A percentile compares a stretch with the other conserved stretches of the same genome.
Evolutionary conservation across 2,888 invertebrate species (phyloP).

Genomic region (Drepanosiphum platanoidis): DNA sequence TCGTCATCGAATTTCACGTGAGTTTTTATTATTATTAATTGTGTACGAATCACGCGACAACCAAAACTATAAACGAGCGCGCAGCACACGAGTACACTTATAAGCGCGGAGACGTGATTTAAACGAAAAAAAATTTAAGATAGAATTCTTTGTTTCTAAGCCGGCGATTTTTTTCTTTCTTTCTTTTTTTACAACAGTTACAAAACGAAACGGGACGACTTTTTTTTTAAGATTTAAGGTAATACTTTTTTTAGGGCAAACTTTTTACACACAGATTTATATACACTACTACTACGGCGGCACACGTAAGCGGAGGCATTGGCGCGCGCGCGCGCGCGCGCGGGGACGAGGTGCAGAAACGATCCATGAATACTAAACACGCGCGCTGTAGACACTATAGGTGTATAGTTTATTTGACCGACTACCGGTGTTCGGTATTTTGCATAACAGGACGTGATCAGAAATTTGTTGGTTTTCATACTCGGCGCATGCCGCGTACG

Average conservation of each 20-base stretch:
- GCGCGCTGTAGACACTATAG: not conserved
- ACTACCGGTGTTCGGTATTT: conserved; percentile 33
- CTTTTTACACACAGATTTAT: not conserved
- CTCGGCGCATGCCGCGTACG: not conserved
- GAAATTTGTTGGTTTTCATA: conserved; percentile 13
- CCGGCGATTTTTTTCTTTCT: not conserved
- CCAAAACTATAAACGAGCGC: too few relatives aligned
- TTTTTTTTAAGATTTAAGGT: not conserved
- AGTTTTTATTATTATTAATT: too few relatives aligned
- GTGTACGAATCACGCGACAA: too few relatives aligned
- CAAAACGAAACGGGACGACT: not conserved
- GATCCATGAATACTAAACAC: conserved; percentile 29
- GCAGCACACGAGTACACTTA: too few relatives aligned
- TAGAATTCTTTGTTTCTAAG: too few relatives aligned
- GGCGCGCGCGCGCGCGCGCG: not conserved
- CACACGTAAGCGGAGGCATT: not conserved
- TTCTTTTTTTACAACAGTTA: not conserved
- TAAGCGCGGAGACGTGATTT: too few relatives aligned
- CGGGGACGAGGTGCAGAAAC: not conserved
- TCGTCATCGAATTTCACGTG: too few relatives aligned
- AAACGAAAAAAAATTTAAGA: too few relatives aligned
- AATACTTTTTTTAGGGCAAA: not conserved
- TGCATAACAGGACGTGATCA: conserved; percentile 42
- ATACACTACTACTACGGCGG: not conserved
- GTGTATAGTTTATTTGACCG: conserved; percentile 35